A percentile compares a stretch with the other conserved stretches of the same genome.
Conservation (phyloP, 2,113 vertebrate genomes). For the Hassar affinis region DNA sequence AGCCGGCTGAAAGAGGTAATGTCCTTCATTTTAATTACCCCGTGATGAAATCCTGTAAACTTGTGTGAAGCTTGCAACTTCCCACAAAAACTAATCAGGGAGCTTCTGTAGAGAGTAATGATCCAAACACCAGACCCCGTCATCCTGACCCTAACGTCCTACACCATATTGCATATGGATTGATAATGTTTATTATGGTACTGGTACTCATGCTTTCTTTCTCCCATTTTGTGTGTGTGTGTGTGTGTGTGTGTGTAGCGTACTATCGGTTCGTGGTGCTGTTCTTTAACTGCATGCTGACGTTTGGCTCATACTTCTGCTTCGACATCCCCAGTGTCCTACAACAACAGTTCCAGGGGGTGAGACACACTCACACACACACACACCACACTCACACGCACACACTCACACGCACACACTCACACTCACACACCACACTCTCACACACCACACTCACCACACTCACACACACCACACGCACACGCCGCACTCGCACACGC, state of each 20-base stretch:
- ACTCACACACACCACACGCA: background rate
- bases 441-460: background rate
- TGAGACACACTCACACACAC: too few species aligned
- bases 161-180: background rate
- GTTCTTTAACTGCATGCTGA: conserved; percentile 80
- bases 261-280: conserved; percentile 77
- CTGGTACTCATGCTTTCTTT: too few species aligned
- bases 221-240: background rate
- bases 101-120: too few species aligned
- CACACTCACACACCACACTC: background rate
- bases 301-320: conserved; percentile 80
- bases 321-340: conserved; percentile 79
- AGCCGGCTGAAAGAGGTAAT: conserved; percentile 65
- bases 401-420: background rate
- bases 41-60: too few species aligned
- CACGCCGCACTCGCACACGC: too few species aligned
- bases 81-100: too few species aligned
- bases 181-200: background rate
- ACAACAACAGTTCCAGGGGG: conserved; percentile 81
- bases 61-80: too few species aligned
- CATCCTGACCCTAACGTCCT: too few species aligned
- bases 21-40: background rate
- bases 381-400: too few species aligned
- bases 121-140: too few species aligned
- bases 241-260: conserved; percentile 46